Evolutionary conservation across 2,113 vertebrate genomes (phyloP), one percentile per base, ranked within the genome.

Genomic region (Nansenia antarctica): DNA sequence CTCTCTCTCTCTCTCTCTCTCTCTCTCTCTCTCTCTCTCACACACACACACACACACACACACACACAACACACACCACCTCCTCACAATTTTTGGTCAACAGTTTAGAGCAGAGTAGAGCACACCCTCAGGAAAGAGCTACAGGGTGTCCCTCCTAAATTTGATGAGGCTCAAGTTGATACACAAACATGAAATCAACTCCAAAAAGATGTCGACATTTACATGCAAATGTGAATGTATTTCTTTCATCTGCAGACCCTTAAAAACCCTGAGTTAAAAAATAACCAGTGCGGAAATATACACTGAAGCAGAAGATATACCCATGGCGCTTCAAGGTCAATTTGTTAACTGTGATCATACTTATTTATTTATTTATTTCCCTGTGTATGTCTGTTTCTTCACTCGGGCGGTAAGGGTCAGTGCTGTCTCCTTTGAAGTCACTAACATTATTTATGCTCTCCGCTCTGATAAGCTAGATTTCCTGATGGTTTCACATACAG

Each of bases 281-380:
- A 47, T 7, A 78, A 65, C 15, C 53, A 84, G 71, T 59, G 71
- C 34, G 67, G 63, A 35, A 63, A 69, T 77, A 73, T 74, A 68
- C 69, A 42, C 84, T 86, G 83, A 87, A 86, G 83, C 78, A 73
- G 76, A 78, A 73, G 75, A 62, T 67, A 77, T 72, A 78, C 55
- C 66, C 62, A 55, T 35, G 72, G 73, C 34, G 69, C 66, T 74
- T 74, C 78, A 80, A 73, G 78, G 87, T 86, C 77, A 83, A 86
- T 87, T 86, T 87, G 79, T 81, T 75, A 82, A 83, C 76, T 77
- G 68, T 81, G 80, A 79, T 87, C 80, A 74, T 65, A 68, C 53
- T 84, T 63, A 29, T 0, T 9, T 72, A 73, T 85, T 79, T 81
- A 82, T 83, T 74, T 81, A 75, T 79, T 74, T 85, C 42, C 29